These are phyloP conservation scores for Cephus sareptanus DNA, from an alignment of 2,888 invertebrate genomes.

Conservation along the genomic window DNA sequence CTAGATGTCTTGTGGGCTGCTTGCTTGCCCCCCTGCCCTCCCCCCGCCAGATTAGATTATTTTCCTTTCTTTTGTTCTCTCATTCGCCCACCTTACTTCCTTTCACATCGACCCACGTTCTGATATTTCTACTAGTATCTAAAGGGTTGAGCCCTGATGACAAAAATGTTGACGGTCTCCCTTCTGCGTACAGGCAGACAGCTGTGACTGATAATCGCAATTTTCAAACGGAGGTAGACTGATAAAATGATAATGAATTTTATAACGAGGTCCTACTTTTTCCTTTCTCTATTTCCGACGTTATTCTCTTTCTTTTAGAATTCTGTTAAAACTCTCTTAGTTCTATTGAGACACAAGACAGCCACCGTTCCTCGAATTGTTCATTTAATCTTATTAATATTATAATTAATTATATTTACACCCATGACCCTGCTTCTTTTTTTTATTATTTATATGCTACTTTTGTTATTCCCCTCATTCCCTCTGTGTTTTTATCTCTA, in stretches of 20 bases:
- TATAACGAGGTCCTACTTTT: background rate
- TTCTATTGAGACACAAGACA: background rate
- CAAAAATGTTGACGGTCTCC: background rate
- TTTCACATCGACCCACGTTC: background rate
- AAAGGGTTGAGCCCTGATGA: background rate
- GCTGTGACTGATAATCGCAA: background rate
- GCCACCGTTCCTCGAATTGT: background rate
- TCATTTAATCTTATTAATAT: background rate
- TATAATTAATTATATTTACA: background rate
- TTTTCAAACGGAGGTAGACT: background rate
- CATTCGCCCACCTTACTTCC: background rate
- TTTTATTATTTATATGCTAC: background rate
- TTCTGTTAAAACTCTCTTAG: background rate
- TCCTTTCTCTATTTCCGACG: background rate
- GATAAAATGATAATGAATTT: background rate
- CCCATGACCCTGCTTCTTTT: background rate
- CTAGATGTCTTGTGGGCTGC: background rate
- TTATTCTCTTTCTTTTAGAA: background rate
- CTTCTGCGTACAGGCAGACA: background rate
- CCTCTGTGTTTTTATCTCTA: background rate
- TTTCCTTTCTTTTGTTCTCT: background rate
- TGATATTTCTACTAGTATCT: background rate
- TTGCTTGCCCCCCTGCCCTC: background rate
- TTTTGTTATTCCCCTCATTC: background rate
- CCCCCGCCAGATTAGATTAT: background rate